Base-by-base conservation (phyloP, 1,140 invertebrate species). In the Meteorus sp. region DNA sequence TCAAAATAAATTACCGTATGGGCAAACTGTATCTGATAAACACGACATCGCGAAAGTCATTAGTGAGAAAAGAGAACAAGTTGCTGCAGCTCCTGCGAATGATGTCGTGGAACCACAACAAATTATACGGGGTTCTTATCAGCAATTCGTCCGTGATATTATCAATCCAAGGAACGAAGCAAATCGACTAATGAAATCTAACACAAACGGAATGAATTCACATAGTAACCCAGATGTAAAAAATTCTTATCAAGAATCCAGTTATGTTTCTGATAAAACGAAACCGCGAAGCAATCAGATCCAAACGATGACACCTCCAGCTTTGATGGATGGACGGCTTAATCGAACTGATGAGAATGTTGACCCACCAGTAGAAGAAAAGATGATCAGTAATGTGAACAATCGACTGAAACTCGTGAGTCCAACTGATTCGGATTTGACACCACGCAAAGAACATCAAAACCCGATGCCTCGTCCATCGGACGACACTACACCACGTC, bases 71-170 rank as follows among this genome's bases (percentile, higher is more conserved):
- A n/a, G 60, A 37, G 13, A 54, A 35, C 44, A 56, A 35, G 5
- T 20, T n/a, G 2, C 17, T 19, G 6, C 19, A 7, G 3, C 13
- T 19, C n/a, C 17, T 19, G n/a, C 27, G n/a, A 37, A 22, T 51
- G 48, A 51, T n/a, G 22, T 35, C 19, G 1, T 11, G 6, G 20
- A 23, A 23, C 22, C 17, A 4, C 29, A n/a, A n/a, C n/a, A 37
- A 35, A 5, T 22, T 22, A 2, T n/a, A 35, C 51, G 9, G 2
- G 13, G 33, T 15, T 50, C 56, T 0, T 57, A 57, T 29, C 44
- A 57, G 15, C 56, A 57, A 6, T 57, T 57, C 41, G 35, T 57
- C 19, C 44, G 22, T 3, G 33, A 57, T 23, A 45, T 57, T 7
- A 19, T 50, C n/a, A 57, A 27, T 23, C 29, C 45, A 7, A 39